Evolutionary conservation across 2,797 vertebrate genomes (phyloP), one percentile per base, ranked within the genome.

Genomic region (Fundulus diaphanus): DNA sequence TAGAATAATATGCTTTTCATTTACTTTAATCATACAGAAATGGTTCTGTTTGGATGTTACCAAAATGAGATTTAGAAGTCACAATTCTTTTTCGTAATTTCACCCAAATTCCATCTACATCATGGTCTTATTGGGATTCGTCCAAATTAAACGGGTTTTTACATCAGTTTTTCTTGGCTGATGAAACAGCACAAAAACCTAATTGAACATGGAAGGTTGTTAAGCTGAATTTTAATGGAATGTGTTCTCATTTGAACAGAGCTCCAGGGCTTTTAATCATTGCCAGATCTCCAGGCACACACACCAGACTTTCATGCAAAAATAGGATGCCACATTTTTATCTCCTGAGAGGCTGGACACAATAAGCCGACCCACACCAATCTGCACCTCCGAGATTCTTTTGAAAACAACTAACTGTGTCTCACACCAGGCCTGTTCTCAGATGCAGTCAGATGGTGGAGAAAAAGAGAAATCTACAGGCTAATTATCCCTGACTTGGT

Each of bases 401-500:
- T 90, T 95, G 85, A 92, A 69, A n/a, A 72, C 2, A n/a, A 59
- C 3, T 65, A 82, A 92, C 90, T 71, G 78, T 80, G 68, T 85
- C 78, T 80, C 82, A 88, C 87, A 87, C 92, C 86, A 77, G 73
- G 65, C 74, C 76, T 73, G 85, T 92, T 94, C 90, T 92, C 90
- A 94, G 81, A 87, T 90, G 65, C 86, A 83, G 79, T 82, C 77
- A 81, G 87, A 85, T 85, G 77, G 81, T 68, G 84, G 84, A 87
- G 80, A 85, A 75, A 82, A 84, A 89, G 89, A 87, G 76, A 92
- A 90, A 79, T 92, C 87, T 88, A 85, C 82, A 74, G 82, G 83
- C 92, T 94, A 92, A 95, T 96, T 94, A 94, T 94, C 90, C 90
- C 85, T 90, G 86, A 81, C 91, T 94, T 89, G 72, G 75, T 81